phyloP scores from a whole-genome alignment of 1,140 invertebrate species.

The Chionoecetes opilio region DNA sequence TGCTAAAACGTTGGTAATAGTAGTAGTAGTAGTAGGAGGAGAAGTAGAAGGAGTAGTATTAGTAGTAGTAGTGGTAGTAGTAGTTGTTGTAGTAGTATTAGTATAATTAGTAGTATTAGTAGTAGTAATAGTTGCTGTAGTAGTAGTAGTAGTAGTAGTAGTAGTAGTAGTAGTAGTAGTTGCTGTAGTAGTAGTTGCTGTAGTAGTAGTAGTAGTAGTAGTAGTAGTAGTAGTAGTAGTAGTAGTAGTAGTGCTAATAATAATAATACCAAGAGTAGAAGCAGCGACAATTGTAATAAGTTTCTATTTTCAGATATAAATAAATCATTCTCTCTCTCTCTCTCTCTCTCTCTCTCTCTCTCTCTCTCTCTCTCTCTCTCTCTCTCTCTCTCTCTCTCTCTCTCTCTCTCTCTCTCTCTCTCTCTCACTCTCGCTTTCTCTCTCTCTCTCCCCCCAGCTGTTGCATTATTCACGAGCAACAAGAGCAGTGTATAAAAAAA shows the following conservation, averaged over 20 bases:
- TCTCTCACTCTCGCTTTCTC: too few species aligned
- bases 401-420: too few species aligned
- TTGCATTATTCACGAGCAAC: constrained; percentile 17
- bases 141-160: neutral
- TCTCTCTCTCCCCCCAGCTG: neutral
- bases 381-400: too few species aligned
- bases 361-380: too few species aligned
- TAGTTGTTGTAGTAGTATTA: neutral
- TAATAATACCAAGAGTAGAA: neutral
- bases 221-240: constrained; percentile 21
- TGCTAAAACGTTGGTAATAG: too few species aligned
- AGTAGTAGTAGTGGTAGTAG: neutral
- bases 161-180: neutral
- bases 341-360: too few species aligned
- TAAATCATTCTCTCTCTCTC: too few species aligned
- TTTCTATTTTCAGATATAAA: too few species aligned
- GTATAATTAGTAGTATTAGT: neutral
- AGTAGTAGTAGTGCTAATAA: neutral
- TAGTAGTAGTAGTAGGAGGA: neutral
- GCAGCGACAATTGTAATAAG: neutral
- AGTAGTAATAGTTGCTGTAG: neutral
- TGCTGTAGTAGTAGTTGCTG: too few species aligned
- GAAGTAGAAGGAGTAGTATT: neutral
- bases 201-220: neutral
- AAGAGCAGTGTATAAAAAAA: neutral